Base-by-base conservation (phyloP, 1,140 invertebrate species). In the Piezodorus guildinii region DNA sequence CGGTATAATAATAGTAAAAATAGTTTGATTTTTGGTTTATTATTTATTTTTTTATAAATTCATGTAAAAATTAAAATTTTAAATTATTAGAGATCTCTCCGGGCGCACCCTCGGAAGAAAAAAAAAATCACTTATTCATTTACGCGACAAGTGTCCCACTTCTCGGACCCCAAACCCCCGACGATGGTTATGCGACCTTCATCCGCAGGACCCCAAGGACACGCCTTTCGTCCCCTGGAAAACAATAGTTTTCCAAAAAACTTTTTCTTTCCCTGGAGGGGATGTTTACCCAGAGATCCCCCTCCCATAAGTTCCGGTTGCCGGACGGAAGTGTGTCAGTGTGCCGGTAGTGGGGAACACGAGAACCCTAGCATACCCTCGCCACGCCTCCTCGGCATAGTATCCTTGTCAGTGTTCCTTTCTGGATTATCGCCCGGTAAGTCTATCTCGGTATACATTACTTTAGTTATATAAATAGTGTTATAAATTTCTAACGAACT, bases 311-410 rank as follows among this genome's bases (percentile, higher is more conserved):
- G 52, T 21, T 56, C 52, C 52, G 52, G 52, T 25, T 56, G 19
- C 19, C 15, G 19, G 52, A 49, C 46, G 52, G 23, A 56, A 23
- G 52, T 56, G 52, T 56, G 52, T 56, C 52, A 56, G 52, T 56
- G 52, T 56, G 52, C 52, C 46, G 46, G n/a, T 21, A 49, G 46
- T 5, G 46, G 46, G 46, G 46, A 49, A 39, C 34, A 12, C 34
- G 6, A 5, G 6, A 39, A 10, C 34, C 6, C 34, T 39, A 39
- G 34, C 34, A 39, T 14, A 49, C 9, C 46, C 6, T n/a, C 46
- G n/a, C 46, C 46, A 19, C 46, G n/a, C 21, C 46, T 49, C 34
- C 34, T 10, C 2, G 34, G 34, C 34, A 1, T 39, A 39, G 34
- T 39, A 39, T 39, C 34, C 6, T 39, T 49, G 17, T 5, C 46